Conservation (phyloP, 2,888 invertebrate genomes). For the Eledona agricola region DNA sequence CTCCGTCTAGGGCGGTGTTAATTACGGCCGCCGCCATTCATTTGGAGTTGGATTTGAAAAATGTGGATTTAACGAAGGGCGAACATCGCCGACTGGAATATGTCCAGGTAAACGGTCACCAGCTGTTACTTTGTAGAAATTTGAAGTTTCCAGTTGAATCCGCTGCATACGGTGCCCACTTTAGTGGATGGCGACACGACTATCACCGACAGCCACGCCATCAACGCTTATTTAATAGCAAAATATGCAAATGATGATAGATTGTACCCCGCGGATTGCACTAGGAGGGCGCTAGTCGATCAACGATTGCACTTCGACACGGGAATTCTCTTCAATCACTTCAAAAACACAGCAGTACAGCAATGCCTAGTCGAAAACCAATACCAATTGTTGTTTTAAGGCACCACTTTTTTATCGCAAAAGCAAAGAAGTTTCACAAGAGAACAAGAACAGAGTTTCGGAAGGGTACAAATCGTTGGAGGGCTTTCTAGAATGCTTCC, state of each 20-base stretch:
- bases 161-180: constrained; percentile 21
- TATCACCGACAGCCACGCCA: constrained; percentile 66
- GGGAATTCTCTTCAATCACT: constrained; percentile 3
- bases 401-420: constrained; percentile 51
- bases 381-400: constrained; percentile 1
- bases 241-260: constrained; percentile 36
- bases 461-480: constrained; percentile 65
- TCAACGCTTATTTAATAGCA: constrained; percentile 47
- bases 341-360: constrained; percentile 11
- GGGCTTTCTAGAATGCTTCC: constrained; percentile 61
- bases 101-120: constrained; percentile 7
- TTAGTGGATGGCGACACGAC: constrained; percentile 64
- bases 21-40: constrained; percentile 24
- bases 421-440: constrained; percentile 51
- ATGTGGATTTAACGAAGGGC: constrained; percentile 9
- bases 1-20: constrained; percentile 15
- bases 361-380: too few relatives aligned
- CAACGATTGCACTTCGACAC: constrained; percentile 64
- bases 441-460: constrained; percentile 56
- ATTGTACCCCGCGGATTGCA: constrained; percentile 64
- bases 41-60: constrained; percentile 4
- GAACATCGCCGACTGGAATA: constrained; percentile 15
- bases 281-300: constrained; percentile 63
- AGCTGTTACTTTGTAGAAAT: not conserved
- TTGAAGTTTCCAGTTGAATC: constrained; percentile 9